These are phyloP conservation scores for Globodera ellingtonae DNA, from an alignment of 1,140 invertebrate species.

Conservation along the genomic window DNA sequence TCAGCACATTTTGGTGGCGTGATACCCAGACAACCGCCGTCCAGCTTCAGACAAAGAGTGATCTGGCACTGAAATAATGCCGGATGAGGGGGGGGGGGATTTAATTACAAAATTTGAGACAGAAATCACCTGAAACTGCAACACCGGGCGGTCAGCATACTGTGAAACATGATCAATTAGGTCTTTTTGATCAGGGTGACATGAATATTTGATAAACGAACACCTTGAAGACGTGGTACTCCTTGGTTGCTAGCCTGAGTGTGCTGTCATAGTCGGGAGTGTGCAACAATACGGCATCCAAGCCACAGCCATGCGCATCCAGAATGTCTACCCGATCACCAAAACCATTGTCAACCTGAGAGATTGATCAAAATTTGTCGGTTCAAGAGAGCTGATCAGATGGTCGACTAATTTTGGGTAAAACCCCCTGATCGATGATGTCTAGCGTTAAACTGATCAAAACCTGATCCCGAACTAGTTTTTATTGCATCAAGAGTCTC, in stretches of 20 bases:
- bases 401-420: no score
- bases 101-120: no score
- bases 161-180: background rate
- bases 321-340: constrained; percentile 62
- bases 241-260: constrained; percentile 57
- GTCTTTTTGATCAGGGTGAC: background rate
- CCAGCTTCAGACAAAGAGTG: constrained; percentile 63
- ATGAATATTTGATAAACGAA: background rate
- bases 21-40: constrained; percentile 60
- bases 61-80: constrained; percentile 56
- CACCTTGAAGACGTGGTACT: constrained; percentile 62
- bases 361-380: background rate
- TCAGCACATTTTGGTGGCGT: constrained; percentile 62
- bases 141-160: constrained; percentile 63
- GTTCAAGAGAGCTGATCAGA: no score
- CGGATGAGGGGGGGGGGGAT: no score
- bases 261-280: constrained; percentile 61
- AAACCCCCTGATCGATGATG: no score
- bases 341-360: constrained; percentile 60
- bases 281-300: constrained; percentile 30
- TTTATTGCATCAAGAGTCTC: no score
- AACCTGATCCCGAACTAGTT: no score
- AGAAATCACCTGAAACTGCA: constrained; percentile 50
- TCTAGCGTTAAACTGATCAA: no score
- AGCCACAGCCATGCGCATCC: constrained; percentile 53